phyloP scores from a whole-genome alignment of 2,797 vertebrate species.

The Rhyacichthys aspro region DNA sequence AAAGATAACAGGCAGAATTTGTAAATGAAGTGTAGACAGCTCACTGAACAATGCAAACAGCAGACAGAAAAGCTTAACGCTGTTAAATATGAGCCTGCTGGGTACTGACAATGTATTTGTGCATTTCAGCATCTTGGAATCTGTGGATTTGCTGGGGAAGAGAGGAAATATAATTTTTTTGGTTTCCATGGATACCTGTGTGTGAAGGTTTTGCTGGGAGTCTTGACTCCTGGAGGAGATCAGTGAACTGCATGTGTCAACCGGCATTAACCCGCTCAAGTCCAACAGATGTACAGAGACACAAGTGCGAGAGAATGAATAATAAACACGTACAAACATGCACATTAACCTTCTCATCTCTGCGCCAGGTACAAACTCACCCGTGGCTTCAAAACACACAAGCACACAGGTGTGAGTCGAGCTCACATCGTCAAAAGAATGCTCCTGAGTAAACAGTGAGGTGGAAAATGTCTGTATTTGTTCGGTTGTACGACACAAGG shows the following conservation, averaged over 20 bases:
- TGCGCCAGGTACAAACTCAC: constrained; percentile 27
- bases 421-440: constrained; percentile 25
- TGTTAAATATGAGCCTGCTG: constrained; percentile 68
- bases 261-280: constrained; percentile 78
- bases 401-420: constrained; percentile 33
- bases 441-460: constrained; percentile 41
- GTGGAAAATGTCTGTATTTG: constrained; percentile 53
- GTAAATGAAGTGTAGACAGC: constrained; percentile 64
- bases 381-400: constrained; percentile 36
- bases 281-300: constrained; percentile 57
- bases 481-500: constrained; percentile 42
- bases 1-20: constrained; percentile 60
- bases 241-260: constrained; percentile 78
- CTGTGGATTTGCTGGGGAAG: constrained; percentile 58
- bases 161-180: constrained; percentile 72
- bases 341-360: constrained; percentile 51
- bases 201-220: constrained; percentile 70
- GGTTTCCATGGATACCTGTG: constrained; percentile 82
- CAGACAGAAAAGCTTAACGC: constrained; percentile 67
- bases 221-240: constrained; percentile 79
- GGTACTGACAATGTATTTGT: constrained; percentile 81
- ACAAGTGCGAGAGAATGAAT: constrained; percentile 50
- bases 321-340: constrained; percentile 43
- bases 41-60: constrained; percentile 57
- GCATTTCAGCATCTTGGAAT: constrained; percentile 77